Conservation (phyloP, 2,888 invertebrate genomes). For the Pachydiplax longipennis region DNA sequence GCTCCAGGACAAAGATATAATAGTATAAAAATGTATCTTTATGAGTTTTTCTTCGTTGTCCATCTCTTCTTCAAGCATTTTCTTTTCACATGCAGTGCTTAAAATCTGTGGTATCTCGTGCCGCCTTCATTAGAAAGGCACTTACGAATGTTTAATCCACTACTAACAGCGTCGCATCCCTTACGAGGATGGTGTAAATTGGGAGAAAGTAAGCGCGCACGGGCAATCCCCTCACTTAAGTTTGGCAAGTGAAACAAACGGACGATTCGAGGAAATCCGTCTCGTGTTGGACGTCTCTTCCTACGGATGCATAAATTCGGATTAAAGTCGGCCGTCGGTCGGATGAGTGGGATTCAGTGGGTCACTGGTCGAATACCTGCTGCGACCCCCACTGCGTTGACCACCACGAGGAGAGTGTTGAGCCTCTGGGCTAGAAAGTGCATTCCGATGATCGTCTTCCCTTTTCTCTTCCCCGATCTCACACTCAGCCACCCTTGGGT, state of each 20-base stretch:
- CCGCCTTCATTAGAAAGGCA: too few species aligned
- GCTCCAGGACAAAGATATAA: too few species aligned
- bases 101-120: too few species aligned
- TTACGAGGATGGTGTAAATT: too few species aligned
- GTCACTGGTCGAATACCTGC: not conserved
- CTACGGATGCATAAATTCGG: not conserved
- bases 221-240: not conserved
- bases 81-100: too few species aligned
- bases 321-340: not conserved
- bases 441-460: not conserved
- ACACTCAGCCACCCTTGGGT: not conserved
- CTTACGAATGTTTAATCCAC: too few species aligned
- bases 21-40: too few species aligned
- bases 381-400: not conserved
- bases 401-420: not conserved
- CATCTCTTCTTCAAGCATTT: too few species aligned
- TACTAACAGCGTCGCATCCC: too few species aligned
- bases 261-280: not conserved
- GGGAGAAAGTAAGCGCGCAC: too few species aligned
- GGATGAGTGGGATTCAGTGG: not conserved
- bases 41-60: too few species aligned
- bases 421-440: conserved; percentile 29
- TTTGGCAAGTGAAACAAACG: not conserved
- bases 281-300: not conserved
- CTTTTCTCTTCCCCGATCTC: not conserved